Evolutionary conservation across 2,888 invertebrate species (phyloP).

Genomic region (Hypomecis atomaria): DNA sequence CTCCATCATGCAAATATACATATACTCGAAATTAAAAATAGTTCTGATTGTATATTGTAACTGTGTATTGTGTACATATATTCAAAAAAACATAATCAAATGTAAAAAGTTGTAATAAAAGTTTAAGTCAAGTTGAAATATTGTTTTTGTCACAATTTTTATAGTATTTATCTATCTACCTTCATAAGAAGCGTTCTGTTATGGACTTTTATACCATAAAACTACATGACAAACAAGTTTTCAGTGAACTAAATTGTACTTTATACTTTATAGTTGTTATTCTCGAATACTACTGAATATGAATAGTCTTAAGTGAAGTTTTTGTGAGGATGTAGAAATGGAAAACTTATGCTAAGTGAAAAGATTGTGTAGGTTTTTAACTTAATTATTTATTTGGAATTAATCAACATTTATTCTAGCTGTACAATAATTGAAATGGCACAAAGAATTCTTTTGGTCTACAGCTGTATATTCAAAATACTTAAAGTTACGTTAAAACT

Average conservation of each 20-base stretch:
- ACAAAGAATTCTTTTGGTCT: slow-evolving; percentile 63
- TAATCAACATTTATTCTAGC: slow-evolving; percentile 26
- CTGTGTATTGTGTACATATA: slow-evolving; percentile 7
- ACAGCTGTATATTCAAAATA: slow-evolving; percentile 60
- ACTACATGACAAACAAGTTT: too few species aligned
- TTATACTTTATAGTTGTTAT: too few species aligned
- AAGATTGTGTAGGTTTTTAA: background rate
- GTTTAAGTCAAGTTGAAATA: slow-evolving; percentile 3
- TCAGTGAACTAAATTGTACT: too few species aligned
- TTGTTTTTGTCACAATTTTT: background rate
- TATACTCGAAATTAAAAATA: background rate
- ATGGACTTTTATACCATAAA: too few species aligned
- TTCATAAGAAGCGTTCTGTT: too few species aligned
- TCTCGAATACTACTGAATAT: too few species aligned
- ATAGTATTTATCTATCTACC: background rate
- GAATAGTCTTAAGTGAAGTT: too few species aligned
- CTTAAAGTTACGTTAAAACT: background rate
- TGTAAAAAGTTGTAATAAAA: slow-evolving; percentile 15
- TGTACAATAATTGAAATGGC: slow-evolving; percentile 44
- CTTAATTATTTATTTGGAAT: slow-evolving; percentile 29
- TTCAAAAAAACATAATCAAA: slow-evolving; percentile 8
- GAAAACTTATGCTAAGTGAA: background rate
- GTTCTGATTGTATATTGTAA: background rate
- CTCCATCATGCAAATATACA: background rate
- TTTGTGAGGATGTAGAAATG: too few species aligned